Percentiles rank a stretch among this genome's conserved stretches.
Evolutionary conservation across 2,797 vertebrate species (phyloP).

Genomic region (Botia kubotai): DNA sequence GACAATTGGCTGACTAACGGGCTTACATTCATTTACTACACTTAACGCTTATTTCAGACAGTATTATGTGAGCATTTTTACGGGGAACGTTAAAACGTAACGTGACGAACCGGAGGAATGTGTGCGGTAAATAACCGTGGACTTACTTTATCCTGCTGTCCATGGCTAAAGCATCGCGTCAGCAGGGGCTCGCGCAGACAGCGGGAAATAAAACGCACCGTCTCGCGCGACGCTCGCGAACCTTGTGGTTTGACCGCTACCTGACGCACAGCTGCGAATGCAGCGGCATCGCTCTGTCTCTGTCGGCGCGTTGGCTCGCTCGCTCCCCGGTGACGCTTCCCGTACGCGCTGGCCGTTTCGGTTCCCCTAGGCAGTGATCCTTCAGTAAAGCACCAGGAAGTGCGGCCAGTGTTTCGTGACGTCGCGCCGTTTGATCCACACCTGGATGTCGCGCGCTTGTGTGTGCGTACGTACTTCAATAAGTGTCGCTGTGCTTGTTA

Average conservation of each 20-base stretch:
- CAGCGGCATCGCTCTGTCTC: not conserved
- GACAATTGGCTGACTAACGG: not conserved
- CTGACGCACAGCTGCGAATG: constrained; percentile 18
- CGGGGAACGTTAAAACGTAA: not conserved
- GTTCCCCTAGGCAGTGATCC: constrained; percentile 59
- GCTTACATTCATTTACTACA: not conserved
- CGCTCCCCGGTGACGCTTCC: constrained; percentile 40
- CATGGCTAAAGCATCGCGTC: constrained; percentile 91
- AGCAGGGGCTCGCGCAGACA: constrained; percentile 69
- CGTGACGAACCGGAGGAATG: not conserved
- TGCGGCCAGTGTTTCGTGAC: constrained; percentile 76
- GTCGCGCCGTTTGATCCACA: constrained; percentile 72
- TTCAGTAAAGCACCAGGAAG: constrained; percentile 82
- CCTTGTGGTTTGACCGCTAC: constrained; percentile 24
- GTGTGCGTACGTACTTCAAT: not conserved
- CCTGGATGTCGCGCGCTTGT: constrained; percentile 48
- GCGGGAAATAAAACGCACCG: constrained; percentile 49
- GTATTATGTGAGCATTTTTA: not conserved
- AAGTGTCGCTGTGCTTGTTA: not conserved
- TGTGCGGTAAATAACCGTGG: constrained; percentile 50
- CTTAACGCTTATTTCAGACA: not conserved
- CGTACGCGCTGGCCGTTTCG: constrained; percentile 52
- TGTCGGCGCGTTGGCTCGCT: not conserved
- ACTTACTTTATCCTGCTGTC: constrained; percentile 93
- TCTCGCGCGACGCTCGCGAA: constrained; percentile 29